Percentiles rank a stretch among this genome's conserved stretches.
Conservation (phyloP, 1,140 invertebrate genomes). For the Drosophila miranda region DNA sequence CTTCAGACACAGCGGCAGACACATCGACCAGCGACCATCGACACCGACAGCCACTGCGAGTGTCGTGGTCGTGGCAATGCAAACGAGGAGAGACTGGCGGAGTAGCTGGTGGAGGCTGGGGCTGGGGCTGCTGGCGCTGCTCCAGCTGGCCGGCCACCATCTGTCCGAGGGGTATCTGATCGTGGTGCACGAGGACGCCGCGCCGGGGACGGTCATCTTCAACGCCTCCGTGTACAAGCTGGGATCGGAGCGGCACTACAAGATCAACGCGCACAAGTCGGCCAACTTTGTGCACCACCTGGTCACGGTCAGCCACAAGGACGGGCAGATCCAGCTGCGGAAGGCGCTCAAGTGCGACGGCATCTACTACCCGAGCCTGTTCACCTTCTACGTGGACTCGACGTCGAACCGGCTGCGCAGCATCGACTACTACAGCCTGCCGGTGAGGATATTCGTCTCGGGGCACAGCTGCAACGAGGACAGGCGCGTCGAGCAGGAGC, state of each 20-base stretch:
- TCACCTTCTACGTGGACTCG: conserved; percentile 93
- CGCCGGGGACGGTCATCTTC: conserved; percentile 88
- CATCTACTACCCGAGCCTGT: conserved; percentile 91
- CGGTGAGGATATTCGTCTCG: conserved; percentile 89
- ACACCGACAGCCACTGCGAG: background rate
- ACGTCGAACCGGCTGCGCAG: conserved; percentile 89
- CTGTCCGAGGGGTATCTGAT: conserved; percentile 85
- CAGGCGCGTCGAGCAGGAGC: conserved; percentile 84
- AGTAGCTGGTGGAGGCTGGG: conserved; percentile 11
- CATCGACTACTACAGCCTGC: conserved; percentile 92
- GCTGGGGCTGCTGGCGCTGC: conserved; percentile 34
- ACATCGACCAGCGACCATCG: conserved; percentile 4
- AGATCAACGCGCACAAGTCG: conserved; percentile 89
- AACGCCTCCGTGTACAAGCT: conserved; percentile 91
- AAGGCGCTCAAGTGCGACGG: conserved; percentile 90
- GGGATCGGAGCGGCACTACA: conserved; percentile 88
- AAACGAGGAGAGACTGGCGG: conserved; percentile 20
- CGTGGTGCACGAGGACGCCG: conserved; percentile 87
- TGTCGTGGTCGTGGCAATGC: conserved; percentile 38
- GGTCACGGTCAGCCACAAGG: conserved; percentile 88
- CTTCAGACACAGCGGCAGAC: conserved; percentile 2
- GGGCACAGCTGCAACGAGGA: conserved; percentile 88
- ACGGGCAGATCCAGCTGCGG: conserved; percentile 89
- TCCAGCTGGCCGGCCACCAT: conserved; percentile 32
- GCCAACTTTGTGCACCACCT: conserved; percentile 91